Conservation (phyloP, 2,113 vertebrate species). For the Oncorhynchus tshawytscha region DNA sequence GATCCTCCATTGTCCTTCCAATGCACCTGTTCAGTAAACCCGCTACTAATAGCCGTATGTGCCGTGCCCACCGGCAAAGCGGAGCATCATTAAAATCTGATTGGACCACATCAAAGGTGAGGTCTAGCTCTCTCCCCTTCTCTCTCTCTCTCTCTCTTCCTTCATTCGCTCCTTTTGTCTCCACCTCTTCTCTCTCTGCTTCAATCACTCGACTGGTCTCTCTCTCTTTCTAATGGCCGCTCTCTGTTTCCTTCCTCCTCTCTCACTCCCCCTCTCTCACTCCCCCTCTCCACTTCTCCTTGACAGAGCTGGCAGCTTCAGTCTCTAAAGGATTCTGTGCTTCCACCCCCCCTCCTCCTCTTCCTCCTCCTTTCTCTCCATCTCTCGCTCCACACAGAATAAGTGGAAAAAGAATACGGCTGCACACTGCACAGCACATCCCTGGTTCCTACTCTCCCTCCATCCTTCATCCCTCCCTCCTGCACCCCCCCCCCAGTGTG, state of each 20-base stretch:
- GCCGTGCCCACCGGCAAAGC: conserved; percentile 24
- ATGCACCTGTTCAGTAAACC: neutral
- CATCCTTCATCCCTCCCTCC: no score
- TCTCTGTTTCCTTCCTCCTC: conserved; percentile 11
- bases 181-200: no score
- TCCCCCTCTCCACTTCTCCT: neutral
- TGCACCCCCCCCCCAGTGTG: conserved; percentile 7
- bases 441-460: neutral
- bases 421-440: neutral
- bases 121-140: no score
- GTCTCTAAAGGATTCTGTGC: no score
- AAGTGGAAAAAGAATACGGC: no score
- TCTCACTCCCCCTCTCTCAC: no score
- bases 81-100: conserved; percentile 46
- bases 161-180: no score
- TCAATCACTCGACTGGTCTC: no score
- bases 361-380: neutral
- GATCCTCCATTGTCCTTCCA: conserved; percentile 25
- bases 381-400: neutral
- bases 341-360: neutral
- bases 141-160: no score
- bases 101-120: conserved; percentile 35
- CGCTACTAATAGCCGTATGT: conserved; percentile 27
- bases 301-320: neutral
- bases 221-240: no score